Evolutionary conservation across 2,888 invertebrate genomes (phyloP), one percentile per base, ranked within the genome.

Genomic region (Eupithecia subumbrata): DNA sequence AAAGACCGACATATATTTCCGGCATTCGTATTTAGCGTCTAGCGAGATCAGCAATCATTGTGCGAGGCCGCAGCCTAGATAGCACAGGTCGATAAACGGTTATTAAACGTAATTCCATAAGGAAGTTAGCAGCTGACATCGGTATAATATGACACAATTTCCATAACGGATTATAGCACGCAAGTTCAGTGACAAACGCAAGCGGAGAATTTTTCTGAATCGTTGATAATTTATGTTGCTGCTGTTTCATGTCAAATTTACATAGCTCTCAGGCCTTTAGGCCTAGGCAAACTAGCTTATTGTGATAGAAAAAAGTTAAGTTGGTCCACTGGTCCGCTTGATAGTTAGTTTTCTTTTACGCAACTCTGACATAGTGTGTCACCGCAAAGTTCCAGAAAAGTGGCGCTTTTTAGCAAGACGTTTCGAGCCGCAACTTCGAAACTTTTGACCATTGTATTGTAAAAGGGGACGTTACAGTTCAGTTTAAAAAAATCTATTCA

Each of bases 31-130:
- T 56, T 56, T 4, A 52, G n/a, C 52, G 1, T 48, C 18, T 18
- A 18, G 48, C 52, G n/a, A 22, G 56, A 25, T 60, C 56, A 60
- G 25, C 60, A 56, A 56, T 52, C 9, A 56, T 60, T 60, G 22
- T 73, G 76, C 77, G 75, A 80, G 77, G 79, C 34, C 76, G 43
- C 30, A 74, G 48, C 79, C 78, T 76, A 77, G 70, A 78, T 76
- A 22, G 18, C 71, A 70, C 73, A 72, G 79, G 64, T 78, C 77
- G 71, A 78, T 78, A 75, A 56, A 77, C 71, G 69, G 72, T 72
- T 76, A 73, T 67, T 37, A 67, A 34, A 40, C 37, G 16, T 37
- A 67, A 67, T 67, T 11, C 40, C 40, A 40, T 69, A 22, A 43
- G 69, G 45, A 69, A 45, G 25, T 30, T 16, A 45, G 11, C 43